A percentile compares a stretch with the other conserved stretches of the same genome.
phyloP scores from a whole-genome alignment of 2,113 vertebrate genomes.

The Colossoma macropomum region DNA sequence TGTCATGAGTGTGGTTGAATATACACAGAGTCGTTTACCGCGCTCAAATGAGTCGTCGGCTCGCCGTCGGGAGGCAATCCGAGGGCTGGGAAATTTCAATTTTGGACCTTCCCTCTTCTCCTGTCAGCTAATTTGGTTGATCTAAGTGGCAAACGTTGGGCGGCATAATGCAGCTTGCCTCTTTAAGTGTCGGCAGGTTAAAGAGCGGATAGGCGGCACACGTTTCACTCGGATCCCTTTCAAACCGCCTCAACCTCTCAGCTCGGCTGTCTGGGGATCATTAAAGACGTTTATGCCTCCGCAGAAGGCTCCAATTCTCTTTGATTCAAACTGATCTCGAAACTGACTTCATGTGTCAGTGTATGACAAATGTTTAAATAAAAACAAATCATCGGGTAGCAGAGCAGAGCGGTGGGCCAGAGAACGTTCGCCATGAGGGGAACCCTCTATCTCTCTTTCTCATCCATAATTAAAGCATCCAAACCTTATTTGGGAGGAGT shows the following conservation, averaged over 20 bases:
- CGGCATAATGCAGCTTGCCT: conserved; percentile 36
- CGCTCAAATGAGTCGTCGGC: conserved; percentile 59
- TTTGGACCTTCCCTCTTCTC: conserved; percentile 51
- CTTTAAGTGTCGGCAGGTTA: conserved; percentile 38
- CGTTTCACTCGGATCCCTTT: neutral
- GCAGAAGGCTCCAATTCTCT: conserved; percentile 27
- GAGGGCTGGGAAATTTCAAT: conserved; percentile 52
- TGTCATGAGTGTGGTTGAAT: conserved; percentile 66
- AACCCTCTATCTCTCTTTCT: neutral
- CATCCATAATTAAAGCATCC: conserved; percentile 12
- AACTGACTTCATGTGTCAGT: conserved; percentile 49
- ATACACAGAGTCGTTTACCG: conserved; percentile 60
- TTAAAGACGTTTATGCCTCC: conserved; percentile 37
- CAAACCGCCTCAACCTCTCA: conserved; percentile 7
- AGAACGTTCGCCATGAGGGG: neutral
- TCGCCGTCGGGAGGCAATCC: conserved; percentile 49
- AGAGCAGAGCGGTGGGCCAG: neutral
- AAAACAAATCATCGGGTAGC: conserved; percentile 40
- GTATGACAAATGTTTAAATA: conserved; percentile 54
- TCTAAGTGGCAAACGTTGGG: conserved; percentile 32
- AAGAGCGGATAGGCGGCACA: conserved; percentile 3
- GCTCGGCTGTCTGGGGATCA: conserved; percentile 32
- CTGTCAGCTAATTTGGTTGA: conserved; percentile 63
- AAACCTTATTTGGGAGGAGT: conserved; percentile 26
- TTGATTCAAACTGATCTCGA: conserved; percentile 47